Evolutionary conservation across 2,888 invertebrate species (phyloP).

Genomic region (Gonocerus acuteangulatus): DNA sequence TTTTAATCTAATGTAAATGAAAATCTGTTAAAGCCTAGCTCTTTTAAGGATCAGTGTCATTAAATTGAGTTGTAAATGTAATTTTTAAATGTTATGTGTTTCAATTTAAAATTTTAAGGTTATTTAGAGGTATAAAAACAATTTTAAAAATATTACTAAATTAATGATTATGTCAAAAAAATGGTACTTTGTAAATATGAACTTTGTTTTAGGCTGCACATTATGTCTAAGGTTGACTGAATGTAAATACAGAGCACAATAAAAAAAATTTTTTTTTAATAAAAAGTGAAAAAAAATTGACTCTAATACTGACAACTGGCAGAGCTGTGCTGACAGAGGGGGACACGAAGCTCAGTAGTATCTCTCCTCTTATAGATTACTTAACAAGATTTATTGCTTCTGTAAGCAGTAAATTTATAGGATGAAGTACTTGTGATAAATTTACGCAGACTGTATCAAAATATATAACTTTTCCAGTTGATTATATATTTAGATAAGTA

Average conservation of each 20-base stretch:
- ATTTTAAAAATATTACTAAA: slow-evolving; percentile 6
- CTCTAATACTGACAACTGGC: slow-evolving; percentile 16
- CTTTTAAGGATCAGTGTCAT: background rate
- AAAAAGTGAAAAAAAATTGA: background rate
- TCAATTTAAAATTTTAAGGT: slow-evolving; percentile 11
- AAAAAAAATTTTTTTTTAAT: slow-evolving; percentile 1
- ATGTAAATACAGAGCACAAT: slow-evolving; percentile 24
- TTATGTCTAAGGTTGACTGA: slow-evolving; percentile 24
- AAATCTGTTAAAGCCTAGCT: background rate
- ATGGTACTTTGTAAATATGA: slow-evolving; percentile 17
- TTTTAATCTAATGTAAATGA: background rate
- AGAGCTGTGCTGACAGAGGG: slow-evolving; percentile 11
- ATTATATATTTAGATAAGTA: slow-evolving; percentile 21
- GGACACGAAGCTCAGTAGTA: slow-evolving; percentile 11
- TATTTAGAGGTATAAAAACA: slow-evolving; percentile 12
- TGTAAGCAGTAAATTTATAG: background rate
- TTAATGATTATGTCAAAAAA: slow-evolving; percentile 4
- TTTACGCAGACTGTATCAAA: slow-evolving; percentile 18
- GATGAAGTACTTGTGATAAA: slow-evolving; percentile 23
- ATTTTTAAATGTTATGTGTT: slow-evolving; percentile 20
- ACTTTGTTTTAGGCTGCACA: slow-evolving; percentile 23
- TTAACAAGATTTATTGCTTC: slow-evolving; percentile 1
- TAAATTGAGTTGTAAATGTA: slow-evolving; percentile 10
- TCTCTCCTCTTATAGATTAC: slow-evolving; percentile 16
- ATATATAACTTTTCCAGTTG: slow-evolving; percentile 24